Evolutionary conservation across 2,797 vertebrate genomes (phyloP), one percentile per base, ranked within the genome.

Genomic region (Danio choprae): DNA sequence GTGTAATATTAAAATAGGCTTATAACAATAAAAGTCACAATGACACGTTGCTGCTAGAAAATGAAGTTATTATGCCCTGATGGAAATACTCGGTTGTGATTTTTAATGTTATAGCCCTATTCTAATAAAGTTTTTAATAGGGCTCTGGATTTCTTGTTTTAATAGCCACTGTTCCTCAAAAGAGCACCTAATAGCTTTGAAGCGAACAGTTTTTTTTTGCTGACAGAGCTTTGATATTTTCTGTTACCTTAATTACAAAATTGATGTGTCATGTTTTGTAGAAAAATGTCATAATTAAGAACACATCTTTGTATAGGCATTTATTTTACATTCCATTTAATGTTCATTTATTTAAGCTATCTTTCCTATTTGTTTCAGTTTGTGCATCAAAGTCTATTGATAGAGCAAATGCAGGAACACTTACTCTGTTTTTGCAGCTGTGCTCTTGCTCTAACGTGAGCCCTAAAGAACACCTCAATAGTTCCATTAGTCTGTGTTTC

Each of bases 401-500:
- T 63, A 15, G 1, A 10, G 10, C 44, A 65, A 55, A 64, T 11
- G n/a, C 20, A 38, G 13, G 20, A 8, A 40, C 59, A 29, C 6
- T 40, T 18, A 50, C 44, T 79, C 3, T 7, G 13, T 58, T 65
- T 80, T 10, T 56, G 44, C 13, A 68, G 29, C 43, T 67, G 22
- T 20, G 29, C 36, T 74, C 22, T 59, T n/a, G 4, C 53, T 67
- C 8, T 20, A 56, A 59, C 7, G 6, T 18, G 36, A 16, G 69
- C 60, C 55, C 46, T 65, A 58, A 69, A 68, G 38, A 70, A 10
- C 16, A 60, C 44, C 63, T 75, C 46, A 62, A 68, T 76, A 56
- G 53, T 41, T 75, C 65, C 80, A 76, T 81, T 81, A 81, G 62
- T 64, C 68, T 18, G 36, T 46, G 64, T 75, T 36, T 76, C 12